phyloP scores from a whole-genome alignment of 1,140 invertebrate genomes.

The Pseudomyrmex cubaensis region DNA sequence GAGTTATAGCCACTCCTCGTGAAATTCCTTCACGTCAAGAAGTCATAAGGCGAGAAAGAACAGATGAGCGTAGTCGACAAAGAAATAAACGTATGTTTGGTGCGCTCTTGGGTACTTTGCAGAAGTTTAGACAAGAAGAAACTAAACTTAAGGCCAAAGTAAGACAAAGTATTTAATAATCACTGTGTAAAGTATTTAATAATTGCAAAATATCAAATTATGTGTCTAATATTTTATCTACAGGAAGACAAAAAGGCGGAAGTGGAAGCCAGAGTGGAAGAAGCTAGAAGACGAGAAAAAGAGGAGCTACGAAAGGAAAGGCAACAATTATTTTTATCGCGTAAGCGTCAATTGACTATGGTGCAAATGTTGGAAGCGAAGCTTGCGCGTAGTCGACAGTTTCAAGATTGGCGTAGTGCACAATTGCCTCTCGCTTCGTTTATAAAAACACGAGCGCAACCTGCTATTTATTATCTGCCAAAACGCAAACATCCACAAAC shows the following conservation, averaged over 20 bases:
- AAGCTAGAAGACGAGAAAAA: constrained; percentile 94
- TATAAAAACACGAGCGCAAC: constrained; percentile 95
- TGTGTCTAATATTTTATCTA: constrained; percentile 64
- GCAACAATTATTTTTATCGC: constrained; percentile 93
- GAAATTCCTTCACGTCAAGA: constrained; percentile 91
- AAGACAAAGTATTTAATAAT: constrained; percentile 25
- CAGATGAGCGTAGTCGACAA: constrained; percentile 93
- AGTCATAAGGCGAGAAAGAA: constrained; percentile 92
- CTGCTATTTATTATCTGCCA: constrained; percentile 95
- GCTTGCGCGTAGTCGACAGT: constrained; percentile 94
- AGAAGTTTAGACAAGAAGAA: constrained; percentile 98
- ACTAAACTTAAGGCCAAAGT: constrained; percentile 93
- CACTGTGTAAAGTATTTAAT: not conserved
- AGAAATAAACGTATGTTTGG: constrained; percentile 98
- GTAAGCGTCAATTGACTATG: constrained; percentile 94
- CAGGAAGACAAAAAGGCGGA: constrained; percentile 93
- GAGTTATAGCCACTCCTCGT: constrained; percentile 88
- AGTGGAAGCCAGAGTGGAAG: constrained; percentile 97
- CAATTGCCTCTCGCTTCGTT: constrained; percentile 92
- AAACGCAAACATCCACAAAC: constrained; percentile 88
- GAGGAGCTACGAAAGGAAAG: constrained; percentile 94
- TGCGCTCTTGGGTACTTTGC: constrained; percentile 95
- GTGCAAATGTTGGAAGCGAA: constrained; percentile 96
- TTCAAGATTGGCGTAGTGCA: constrained; percentile 94
- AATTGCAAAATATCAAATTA: not conserved